Percentiles rank a stretch among this genome's conserved stretches.
These are phyloP conservation scores for Cassiopea andromeda DNA, from an alignment of 30 jellyfish, hydroid and myxozoan genomes.

Conservation along the genomic window DNA sequence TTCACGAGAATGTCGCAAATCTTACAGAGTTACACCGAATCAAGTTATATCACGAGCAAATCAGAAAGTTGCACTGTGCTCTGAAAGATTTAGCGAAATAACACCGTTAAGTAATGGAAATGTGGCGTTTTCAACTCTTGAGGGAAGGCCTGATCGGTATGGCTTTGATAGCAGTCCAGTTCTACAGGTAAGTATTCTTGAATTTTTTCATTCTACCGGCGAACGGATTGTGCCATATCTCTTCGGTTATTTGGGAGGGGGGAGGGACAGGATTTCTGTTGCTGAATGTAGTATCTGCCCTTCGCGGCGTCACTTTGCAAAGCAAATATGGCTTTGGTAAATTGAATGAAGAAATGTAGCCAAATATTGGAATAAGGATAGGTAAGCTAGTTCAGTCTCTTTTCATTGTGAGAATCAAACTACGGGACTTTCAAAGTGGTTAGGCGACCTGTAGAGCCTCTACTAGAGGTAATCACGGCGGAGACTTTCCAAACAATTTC, in stretches of 20 bases:
- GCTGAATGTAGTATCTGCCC: neutral
- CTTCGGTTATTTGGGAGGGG: neutral
- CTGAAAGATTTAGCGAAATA: slow-evolving; percentile 83
- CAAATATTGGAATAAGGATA: neutral
- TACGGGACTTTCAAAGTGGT: neutral
- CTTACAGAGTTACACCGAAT: slow-evolving; percentile 75
- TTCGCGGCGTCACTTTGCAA: neutral
- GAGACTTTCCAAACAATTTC: too few species aligned
- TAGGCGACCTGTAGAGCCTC: neutral
- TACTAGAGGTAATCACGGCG: neutral
- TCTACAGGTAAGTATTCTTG: slow-evolving; percentile 56
- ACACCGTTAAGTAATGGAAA: slow-evolving; percentile 97
- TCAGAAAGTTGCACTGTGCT: slow-evolving; percentile 94
- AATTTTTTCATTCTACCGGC: neutral
- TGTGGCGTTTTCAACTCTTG: slow-evolving; percentile 95
- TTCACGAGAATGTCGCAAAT: slow-evolving; percentile 81
- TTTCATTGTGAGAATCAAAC: neutral
- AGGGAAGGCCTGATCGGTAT: slow-evolving; percentile 93
- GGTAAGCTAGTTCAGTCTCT: neutral
- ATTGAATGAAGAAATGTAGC: neutral
- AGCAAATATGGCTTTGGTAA: neutral
- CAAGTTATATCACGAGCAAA: slow-evolving; percentile 73
- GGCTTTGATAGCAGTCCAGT: slow-evolving; percentile 89
- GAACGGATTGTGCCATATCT: neutral
- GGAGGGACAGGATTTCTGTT: neutral